A percentile compares a stretch with the other conserved stretches of the same genome.
These are phyloP conservation scores for Phyllotreta cruciferae DNA, from an alignment of 2,888 invertebrate species.

Conservation along the genomic window DNA sequence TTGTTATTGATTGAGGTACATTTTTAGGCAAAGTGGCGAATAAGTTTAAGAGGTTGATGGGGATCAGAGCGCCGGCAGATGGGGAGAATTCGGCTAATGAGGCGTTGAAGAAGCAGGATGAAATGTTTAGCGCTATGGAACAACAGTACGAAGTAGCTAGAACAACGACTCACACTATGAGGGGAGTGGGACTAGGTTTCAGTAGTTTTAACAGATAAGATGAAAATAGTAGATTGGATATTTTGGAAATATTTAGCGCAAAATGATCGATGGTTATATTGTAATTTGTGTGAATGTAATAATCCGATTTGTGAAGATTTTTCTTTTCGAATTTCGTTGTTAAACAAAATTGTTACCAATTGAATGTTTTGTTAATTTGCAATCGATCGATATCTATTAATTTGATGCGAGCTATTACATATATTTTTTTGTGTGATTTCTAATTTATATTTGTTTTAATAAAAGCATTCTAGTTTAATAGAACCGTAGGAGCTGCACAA, in stretches of 20 bases:
- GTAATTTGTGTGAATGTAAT: too few species aligned
- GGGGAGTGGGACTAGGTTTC: conserved; percentile 86
- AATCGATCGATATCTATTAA: too few species aligned
- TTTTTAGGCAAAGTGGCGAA: conserved; percentile 75
- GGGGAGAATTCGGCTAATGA: conserved; percentile 60
- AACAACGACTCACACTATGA: conserved; percentile 94
- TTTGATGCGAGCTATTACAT: too few species aligned
- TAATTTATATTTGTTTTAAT: too few species aligned
- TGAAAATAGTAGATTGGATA: conserved; percentile 2
- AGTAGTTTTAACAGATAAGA: conserved; percentile 63
- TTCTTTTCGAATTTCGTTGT: too few species aligned
- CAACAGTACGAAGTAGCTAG: conserved; percentile 96
- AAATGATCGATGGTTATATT: too few species aligned
- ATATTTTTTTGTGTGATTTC: too few species aligned
- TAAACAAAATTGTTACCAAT: too few species aligned
- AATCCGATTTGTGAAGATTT: too few species aligned
- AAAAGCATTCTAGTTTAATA: too few species aligned
- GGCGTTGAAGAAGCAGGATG: conserved; percentile 76
- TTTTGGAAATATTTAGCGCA: conserved; percentile 2
- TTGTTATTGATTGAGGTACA: neutral
- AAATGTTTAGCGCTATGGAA: conserved; percentile 92
- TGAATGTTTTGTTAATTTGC: too few species aligned
- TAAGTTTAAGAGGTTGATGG: conserved; percentile 97
- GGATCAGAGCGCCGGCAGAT: conserved; percentile 75
- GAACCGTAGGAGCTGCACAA: too few species aligned